Evolutionary conservation across 2,113 vertebrate genomes (phyloP).

Genomic region (Hyperoodon ampullatus): DNA sequence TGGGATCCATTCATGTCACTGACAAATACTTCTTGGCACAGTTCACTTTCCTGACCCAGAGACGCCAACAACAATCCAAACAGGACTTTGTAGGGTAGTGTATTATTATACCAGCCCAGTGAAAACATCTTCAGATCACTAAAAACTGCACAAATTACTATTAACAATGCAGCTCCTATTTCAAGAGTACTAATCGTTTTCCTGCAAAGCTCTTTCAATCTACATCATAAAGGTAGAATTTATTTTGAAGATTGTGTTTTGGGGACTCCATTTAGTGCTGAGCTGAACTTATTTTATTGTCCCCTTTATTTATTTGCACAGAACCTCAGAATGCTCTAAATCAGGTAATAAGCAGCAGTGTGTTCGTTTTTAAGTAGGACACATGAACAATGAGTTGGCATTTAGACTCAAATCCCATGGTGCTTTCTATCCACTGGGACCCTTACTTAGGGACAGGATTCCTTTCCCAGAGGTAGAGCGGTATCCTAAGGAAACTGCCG

Average conservation of each 20-base stretch:
- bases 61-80: slow-evolving; percentile 74
- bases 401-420: slow-evolving; percentile 56
- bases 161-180: slow-evolving; percentile 76
- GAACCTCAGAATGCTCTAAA: neutral
- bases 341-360: slow-evolving; percentile 39
- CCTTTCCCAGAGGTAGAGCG: slow-evolving; percentile 33
- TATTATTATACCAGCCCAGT: slow-evolving; percentile 55
- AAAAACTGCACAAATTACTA: slow-evolving; percentile 68
- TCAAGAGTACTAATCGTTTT: slow-evolving; percentile 66
- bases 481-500: neutral
- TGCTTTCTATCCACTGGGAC: slow-evolving; percentile 56
- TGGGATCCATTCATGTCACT: slow-evolving; percentile 78
- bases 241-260: slow-evolving; percentile 54
- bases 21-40: slow-evolving; percentile 82
- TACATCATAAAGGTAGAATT: slow-evolving; percentile 59
- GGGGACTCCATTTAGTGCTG: slow-evolving; percentile 32
- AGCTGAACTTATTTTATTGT: slow-evolving; percentile 31
- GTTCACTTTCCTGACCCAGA: slow-evolving; percentile 82
- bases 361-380: slow-evolving; percentile 63
- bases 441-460: slow-evolving; percentile 44
- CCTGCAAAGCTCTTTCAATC: slow-evolving; percentile 65
- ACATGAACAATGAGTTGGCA: slow-evolving; percentile 60
- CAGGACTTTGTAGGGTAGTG: neutral
- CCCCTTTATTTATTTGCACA: slow-evolving; percentile 45
- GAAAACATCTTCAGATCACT: slow-evolving; percentile 73